These are phyloP conservation scores for Chrysopa pallens DNA, from an alignment of 1,140 invertebrate species.

Conservation along the genomic window DNA sequence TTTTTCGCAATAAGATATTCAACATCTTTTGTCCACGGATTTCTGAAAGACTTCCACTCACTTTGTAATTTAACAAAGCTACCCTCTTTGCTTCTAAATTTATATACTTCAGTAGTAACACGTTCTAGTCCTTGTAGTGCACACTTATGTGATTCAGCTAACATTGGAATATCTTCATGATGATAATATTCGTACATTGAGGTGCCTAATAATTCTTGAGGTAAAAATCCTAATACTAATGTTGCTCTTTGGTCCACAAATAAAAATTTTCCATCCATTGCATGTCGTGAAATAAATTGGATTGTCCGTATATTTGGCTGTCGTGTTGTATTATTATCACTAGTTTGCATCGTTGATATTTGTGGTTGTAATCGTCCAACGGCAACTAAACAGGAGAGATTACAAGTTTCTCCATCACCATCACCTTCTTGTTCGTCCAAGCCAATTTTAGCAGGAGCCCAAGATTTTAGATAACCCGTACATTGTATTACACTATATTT, in stretches of 20 bases:
- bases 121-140: constrained; percentile 46
- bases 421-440: constrained; percentile 44
- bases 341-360: constrained; percentile 17
- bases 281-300: constrained; percentile 73
- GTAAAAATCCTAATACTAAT: constrained; percentile 72
- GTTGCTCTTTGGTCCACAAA: constrained; percentile 91
- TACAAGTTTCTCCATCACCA: constrained; percentile 51
- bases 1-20: constrained; percentile 79
- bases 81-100: constrained; percentile 62
- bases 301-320: constrained; percentile 31
- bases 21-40: constrained; percentile 84
- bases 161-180: constrained; percentile 58
- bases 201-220: constrained; percentile 80
- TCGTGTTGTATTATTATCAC: constrained; percentile 17
- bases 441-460: constrained; percentile 62
- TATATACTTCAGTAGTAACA: constrained; percentile 52
- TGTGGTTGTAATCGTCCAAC: constrained; percentile 52
- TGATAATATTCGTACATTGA: constrained; percentile 89
- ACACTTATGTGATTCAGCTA: constrained; percentile 72
- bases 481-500: constrained; percentile 72
- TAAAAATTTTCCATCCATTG: constrained; percentile 91
- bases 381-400: constrained; percentile 71
- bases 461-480: constrained; percentile 83
- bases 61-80: constrained; percentile 55
- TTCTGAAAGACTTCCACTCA: constrained; percentile 72